These are phyloP conservation scores for Tamias sibiricus DNA, from an alignment of 2,113 vertebrate species.

Conservation along the genomic window DNA sequence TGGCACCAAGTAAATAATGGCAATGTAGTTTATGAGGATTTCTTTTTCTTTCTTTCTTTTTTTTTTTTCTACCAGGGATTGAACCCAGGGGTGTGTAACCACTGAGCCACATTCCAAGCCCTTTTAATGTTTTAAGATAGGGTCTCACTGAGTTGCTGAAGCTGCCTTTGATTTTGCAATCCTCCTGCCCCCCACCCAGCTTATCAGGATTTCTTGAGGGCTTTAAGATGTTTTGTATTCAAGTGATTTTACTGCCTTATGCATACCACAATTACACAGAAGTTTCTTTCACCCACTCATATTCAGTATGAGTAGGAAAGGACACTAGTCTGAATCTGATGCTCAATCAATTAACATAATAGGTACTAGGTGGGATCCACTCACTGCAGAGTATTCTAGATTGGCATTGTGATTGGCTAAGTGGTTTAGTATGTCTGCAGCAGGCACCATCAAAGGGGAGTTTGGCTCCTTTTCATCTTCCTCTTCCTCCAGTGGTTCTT, in stretches of 20 bases:
- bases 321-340: neutral
- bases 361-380: conserved; percentile 60
- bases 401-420: conserved; percentile 94
- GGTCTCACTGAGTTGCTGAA: neutral
- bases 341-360: neutral
- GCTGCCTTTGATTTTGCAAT: neutral
- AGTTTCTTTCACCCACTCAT: neutral
- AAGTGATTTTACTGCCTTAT: neutral
- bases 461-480: conserved; percentile 89
- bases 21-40: neutral
- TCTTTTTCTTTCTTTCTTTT: too few relatives aligned
- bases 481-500: conserved; percentile 93
- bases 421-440: conserved; percentile 97
- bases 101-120: neutral
- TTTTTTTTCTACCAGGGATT: neutral
- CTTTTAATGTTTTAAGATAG: neutral
- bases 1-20: neutral
- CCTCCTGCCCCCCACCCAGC: neutral
- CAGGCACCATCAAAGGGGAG: conserved; percentile 97
- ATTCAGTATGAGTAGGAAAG: neutral
- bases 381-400: conserved; percentile 93
- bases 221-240: neutral
- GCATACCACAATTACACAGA: neutral
- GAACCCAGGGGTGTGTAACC: neutral
- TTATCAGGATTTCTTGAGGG: neutral